These are phyloP conservation scores for Triplophysa siluroides DNA, from an alignment of 2,113 vertebrate genomes.

Conservation along the genomic window DNA sequence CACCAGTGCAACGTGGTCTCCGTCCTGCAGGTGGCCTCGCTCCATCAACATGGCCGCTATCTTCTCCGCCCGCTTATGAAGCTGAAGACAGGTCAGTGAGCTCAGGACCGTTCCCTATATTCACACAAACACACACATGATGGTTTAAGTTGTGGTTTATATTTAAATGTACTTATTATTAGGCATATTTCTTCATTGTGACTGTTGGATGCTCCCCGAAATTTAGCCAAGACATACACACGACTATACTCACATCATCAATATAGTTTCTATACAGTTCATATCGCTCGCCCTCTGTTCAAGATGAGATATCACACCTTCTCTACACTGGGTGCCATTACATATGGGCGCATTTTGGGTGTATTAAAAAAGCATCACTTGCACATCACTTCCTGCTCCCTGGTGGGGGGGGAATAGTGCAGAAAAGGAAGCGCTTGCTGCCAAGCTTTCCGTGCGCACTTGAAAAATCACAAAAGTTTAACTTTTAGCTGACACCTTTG, in stretches of 20 bases:
- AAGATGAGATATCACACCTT: neutral
- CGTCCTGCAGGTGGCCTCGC: constrained; percentile 91
- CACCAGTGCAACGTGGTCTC: constrained; percentile 94
- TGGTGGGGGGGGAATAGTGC: neutral
- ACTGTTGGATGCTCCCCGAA: neutral
- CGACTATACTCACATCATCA: too few species aligned
- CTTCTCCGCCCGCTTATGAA: constrained; percentile 94
- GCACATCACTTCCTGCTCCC: constrained; percentile 14
- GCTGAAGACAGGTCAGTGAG: constrained; percentile 94
- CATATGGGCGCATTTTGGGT: neutral
- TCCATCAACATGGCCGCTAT: constrained; percentile 94
- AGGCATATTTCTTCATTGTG: neutral
- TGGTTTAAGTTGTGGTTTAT: neutral
- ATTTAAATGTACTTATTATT: neutral
- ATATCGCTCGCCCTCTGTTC: neutral
- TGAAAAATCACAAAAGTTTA: neutral
- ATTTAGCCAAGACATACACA: too few species aligned
- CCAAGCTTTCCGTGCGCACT: neutral
- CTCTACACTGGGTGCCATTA: constrained; percentile 10
- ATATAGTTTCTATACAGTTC: neutral
- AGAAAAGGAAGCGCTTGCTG: neutral
- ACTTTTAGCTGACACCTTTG: neutral
- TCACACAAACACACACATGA: neutral
- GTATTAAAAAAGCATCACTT: constrained; percentile 1
- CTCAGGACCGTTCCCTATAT: constrained; percentile 91